Conservation (phyloP, 2,797 vertebrate species). For the Sebastes matsubarae region DNA sequence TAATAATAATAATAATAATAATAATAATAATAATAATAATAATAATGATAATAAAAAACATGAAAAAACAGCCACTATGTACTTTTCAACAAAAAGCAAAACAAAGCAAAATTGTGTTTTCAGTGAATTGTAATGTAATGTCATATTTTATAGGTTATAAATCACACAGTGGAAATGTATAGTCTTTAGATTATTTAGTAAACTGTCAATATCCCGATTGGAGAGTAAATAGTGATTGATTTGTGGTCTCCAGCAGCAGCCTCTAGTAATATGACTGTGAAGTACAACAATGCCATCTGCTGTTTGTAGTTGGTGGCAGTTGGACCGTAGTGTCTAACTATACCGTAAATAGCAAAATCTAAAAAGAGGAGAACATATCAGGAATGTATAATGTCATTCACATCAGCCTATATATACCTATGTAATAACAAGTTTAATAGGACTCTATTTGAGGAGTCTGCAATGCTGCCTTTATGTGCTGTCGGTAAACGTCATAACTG, state of each 20-base stretch:
- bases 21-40: background rate
- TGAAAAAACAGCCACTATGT: background rate
- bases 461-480: background rate
- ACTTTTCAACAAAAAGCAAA: background rate
- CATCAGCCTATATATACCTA: background rate
- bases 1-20: background rate
- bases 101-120: background rate
- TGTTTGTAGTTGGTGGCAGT: conserved; percentile 2
- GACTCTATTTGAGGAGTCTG: background rate
- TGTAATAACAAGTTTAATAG: background rate
- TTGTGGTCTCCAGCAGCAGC: background rate
- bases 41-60: background rate
- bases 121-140: background rate
- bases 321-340: background rate
- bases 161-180: background rate
- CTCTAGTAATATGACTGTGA: background rate
- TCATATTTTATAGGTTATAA: background rate
- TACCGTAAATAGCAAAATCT: background rate
- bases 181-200: background rate
- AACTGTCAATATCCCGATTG: background rate
- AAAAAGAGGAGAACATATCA: background rate
- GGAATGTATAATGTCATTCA: background rate
- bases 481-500: background rate
- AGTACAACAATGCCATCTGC: conserved; percentile 53
- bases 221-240: background rate